Base-by-base conservation (phyloP, 2,797 vertebrate genomes). In the Spinus pinus region DNA sequence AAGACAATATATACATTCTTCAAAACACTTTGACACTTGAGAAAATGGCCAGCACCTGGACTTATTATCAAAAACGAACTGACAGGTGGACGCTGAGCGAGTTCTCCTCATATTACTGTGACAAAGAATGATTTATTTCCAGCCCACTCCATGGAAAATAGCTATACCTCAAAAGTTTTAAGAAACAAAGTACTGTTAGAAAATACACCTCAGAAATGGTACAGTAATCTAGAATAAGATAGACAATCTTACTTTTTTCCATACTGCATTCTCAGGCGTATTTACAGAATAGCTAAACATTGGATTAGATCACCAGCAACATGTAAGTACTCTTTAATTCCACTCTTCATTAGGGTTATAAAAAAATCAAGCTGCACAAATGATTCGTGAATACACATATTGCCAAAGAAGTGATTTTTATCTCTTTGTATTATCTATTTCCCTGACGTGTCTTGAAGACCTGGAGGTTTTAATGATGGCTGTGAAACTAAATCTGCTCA, bases 1-100 rank as follows among this genome's bases (percentile, higher is more conserved):
- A 93, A 92, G 64, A 80, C 86, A 93, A 94, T 79, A 93, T 56
- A 92, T 73, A 81, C 56, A 71, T 95, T 92, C 93, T 79, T 95
- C 70, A 94, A 92, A 95, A 96, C 10, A 82, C 60, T 95, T 81
- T 71, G 78, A 88, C 86, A 85, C 70, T 88, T 71, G n/a, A 60
- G 30, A 86, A 90, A 94, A 93, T 72, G 73, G 69, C 46, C 54
- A 87, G 65, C 33, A 66, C 56, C 30, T 86, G 56, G 65, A 94
- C 73, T 86, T 91, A 66, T 70, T 85, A 75, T 58, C 28, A 81
- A n/a, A 88, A 93, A 86, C 25, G 37, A 88, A 81, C 22, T 83
- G 54, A 54, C 9, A 72, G 42, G 50, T 47, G 31, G 35, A 95
- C 9, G 24, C 56, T 84, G 25, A 81, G 42, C 4, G 83, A 90